Evolutionary conservation across 2,888 invertebrate genomes (phyloP), one percentile per base, ranked within the genome.

Genomic region (Formica aserva): DNA sequence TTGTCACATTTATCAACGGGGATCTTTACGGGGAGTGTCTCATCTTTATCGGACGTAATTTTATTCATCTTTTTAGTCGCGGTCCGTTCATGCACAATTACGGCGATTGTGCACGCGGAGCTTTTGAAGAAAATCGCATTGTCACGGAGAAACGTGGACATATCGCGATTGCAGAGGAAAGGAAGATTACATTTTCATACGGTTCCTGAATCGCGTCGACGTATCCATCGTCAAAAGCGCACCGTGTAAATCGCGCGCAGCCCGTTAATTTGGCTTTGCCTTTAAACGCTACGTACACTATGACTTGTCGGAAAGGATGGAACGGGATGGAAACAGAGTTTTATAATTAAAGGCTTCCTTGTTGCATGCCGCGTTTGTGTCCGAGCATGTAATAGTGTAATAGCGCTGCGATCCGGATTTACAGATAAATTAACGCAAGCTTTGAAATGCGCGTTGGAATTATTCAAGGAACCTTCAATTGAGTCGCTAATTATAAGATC

Each of bases 81-180:
- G 13, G 26, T 55, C 13, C 15, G 15, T 60, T 60, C 48, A 32
- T 18, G 55, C 45, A 32, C 78, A 78, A 69, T 78, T 69, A 60
- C n/a, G 22, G 18, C 35, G 29, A 86, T 86, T 91, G 26, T 38
- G 48, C 38, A 11, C 89, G 86, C 86, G 85, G n/a, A n/a, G 87
- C 86, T 87, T 86, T 88, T 89, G 78, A 82, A 90, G 90, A 89
- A 92, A 91, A 92, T 90, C 91, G 87, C 89, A 91, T 92, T 91
- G 89, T 85, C 89, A 85, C 63, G 60, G 66, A 52, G 76, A 52
- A 15, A 55, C 29, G 57, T 26, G 82, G 29, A 15, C 29, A n/a
- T 38, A 82, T 60, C 22, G 52, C 13, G 60, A 52, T 45, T 71
- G 71, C 38, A 55, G 63, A 77, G 80, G 82, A 67, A 71, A 72